phyloP scores from a whole-genome alignment of 2,113 vertebrate species.

The Nesogale talazaci region DNA sequence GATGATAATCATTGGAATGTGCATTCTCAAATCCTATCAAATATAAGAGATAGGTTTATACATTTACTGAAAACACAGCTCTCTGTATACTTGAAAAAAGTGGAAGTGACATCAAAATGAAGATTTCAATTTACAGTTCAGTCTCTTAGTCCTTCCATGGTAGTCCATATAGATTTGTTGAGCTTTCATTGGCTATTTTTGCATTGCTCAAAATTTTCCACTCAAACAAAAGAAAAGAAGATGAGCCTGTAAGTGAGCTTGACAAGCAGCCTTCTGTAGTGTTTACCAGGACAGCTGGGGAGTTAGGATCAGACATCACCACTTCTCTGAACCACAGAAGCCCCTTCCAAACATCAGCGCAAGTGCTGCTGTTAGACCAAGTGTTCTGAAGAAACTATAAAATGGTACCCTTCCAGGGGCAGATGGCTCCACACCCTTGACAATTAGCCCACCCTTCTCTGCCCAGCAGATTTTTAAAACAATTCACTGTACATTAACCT shows the following conservation, averaged over 20 bases:
- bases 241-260: not conserved
- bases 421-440: conserved; percentile 37
- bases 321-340: conserved; percentile 1
- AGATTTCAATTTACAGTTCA: not conserved
- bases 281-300: conserved; percentile 2
- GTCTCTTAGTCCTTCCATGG: conserved; percentile 5
- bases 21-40: not conserved
- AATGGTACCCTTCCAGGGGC: conserved; percentile 7
- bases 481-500: conserved; percentile 19
- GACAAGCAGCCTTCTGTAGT: not conserved
- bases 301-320: not conserved
- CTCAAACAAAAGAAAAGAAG: not conserved
- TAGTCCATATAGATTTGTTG: not conserved
- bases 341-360: not conserved
- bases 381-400: not conserved
- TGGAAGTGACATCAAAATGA: not conserved
- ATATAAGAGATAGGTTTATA: not conserved
- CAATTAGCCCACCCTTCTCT: conserved; percentile 37
- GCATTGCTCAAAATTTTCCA: conserved; percentile 18
- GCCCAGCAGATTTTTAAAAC: conserved; percentile 28
- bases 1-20: conserved; percentile 21
- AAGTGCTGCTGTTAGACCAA: not conserved
- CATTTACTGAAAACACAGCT: not conserved
- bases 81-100: not conserved
- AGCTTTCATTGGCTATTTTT: conserved; percentile 16